phyloP scores from a whole-genome alignment of 2,797 vertebrate genomes.

The Pygocentrus nattereri region DNA sequence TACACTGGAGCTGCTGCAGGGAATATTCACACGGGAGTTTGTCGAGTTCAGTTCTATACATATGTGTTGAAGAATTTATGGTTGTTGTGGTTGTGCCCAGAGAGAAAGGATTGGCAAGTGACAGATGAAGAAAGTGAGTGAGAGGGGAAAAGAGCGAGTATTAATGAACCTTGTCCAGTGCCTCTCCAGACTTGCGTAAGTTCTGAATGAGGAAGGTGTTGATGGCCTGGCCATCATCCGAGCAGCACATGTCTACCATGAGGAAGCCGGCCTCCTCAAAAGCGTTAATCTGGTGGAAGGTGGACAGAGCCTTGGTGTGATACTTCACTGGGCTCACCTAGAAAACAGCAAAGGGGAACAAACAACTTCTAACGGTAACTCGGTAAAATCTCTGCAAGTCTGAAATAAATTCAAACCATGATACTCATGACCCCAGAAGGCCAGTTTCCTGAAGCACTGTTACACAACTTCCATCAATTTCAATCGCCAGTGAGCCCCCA shows the following conservation, averaged over 20 bases:
- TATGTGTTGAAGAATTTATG: not conserved
- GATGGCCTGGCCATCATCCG: constrained; percentile 82
- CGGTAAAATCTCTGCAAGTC: no score
- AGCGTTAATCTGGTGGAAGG: constrained; percentile 95
- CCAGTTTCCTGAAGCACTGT: not conserved
- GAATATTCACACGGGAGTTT: no score
- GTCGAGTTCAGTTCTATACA: no score
- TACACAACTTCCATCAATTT: not conserved
- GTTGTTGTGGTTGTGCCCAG: no score
- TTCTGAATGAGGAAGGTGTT: constrained; percentile 87
- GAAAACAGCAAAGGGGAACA: not conserved
- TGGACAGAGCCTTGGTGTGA: constrained; percentile 80
- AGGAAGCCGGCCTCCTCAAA: constrained; percentile 90
- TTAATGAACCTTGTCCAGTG: constrained; percentile 74
- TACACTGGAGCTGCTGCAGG: no score
- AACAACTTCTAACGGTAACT: not conserved
- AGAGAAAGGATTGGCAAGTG: not conserved
- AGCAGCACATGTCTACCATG: constrained; percentile 89
- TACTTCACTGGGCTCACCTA: constrained; percentile 85
- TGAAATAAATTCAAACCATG: not conserved
- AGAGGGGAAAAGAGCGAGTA: not conserved
- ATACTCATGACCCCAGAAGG: not conserved
- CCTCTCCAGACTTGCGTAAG: constrained; percentile 84
- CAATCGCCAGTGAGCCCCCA: not conserved
- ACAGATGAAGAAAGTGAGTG: not conserved